Conservation (phyloP, 1,140 invertebrate genomes). For the Lepidurus couesii region DNA sequence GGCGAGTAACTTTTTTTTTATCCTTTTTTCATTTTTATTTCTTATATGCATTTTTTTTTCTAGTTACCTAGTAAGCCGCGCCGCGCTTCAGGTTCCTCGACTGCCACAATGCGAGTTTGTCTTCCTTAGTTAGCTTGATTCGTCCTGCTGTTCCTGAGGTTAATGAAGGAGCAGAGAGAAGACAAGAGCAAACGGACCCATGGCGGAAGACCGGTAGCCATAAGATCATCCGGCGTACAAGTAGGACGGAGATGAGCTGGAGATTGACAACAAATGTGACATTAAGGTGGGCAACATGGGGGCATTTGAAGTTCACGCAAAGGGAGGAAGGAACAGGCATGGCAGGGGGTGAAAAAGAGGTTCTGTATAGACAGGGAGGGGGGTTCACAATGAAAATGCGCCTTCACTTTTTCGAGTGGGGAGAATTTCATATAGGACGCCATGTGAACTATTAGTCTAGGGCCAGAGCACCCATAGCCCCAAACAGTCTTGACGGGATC, state of each 20-base stretch:
- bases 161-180: conserved; percentile 13
- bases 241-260: conserved; percentile 6
- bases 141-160: background rate
- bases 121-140: background rate
- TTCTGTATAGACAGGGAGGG: background rate
- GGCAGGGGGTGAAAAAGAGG: background rate
- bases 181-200: background rate
- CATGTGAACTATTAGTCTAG: conserved; percentile 7
- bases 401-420: conserved; percentile 13
- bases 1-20: too few relatives aligned
- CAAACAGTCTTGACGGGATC: background rate
- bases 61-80: too few relatives aligned
- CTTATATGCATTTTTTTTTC: too few relatives aligned
- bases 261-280: conserved; percentile 19
- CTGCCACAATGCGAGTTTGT: too few relatives aligned
- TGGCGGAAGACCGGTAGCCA: conserved; percentile 1
- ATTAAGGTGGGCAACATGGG: conserved; percentile 6
- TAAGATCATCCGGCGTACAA: background rate
- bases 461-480: background rate
- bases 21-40: too few relatives aligned
- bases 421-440: background rate
- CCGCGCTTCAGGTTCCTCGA: too few relatives aligned
- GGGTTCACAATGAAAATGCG: background rate
- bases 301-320: background rate
- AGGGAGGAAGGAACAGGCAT: background rate